phyloP scores from a whole-genome alignment of 2,888 invertebrate genomes.

The Hydriomena furcata region DNA sequence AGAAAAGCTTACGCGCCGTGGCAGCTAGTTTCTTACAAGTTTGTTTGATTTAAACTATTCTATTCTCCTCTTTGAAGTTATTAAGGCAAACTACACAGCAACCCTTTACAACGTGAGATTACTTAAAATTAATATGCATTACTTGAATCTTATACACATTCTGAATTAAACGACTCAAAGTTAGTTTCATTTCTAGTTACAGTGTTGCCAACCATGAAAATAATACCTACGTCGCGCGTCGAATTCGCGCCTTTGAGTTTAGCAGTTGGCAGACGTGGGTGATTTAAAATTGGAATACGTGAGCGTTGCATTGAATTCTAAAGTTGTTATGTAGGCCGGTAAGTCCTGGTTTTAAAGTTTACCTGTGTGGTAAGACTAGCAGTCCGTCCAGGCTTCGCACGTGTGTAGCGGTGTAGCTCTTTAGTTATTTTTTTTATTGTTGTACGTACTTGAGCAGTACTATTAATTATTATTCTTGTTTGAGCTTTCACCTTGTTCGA shows the following conservation, averaged over 20 bases:
- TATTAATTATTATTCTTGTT: too few species aligned
- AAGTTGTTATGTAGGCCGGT: background rate
- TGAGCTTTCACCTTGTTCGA: too few species aligned
- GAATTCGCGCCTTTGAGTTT: conserved; percentile 53
- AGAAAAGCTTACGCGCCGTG: too few species aligned
- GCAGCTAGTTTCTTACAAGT: too few species aligned
- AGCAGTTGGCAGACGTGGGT: conserved; percentile 2
- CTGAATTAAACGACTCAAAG: background rate
- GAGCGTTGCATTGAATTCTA: conserved; percentile 5
- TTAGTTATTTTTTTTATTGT: too few species aligned
- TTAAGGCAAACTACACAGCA: background rate
- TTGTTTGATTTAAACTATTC: too few species aligned
- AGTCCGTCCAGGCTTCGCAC: too few species aligned
- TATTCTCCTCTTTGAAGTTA: too few species aligned
- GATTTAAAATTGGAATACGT: conserved; percentile 5
- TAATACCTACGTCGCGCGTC: conserved; percentile 69
- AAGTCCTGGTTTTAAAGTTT: too few species aligned
- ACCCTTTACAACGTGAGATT: background rate
- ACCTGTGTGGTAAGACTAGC: too few species aligned
- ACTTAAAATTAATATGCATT: conserved; percentile 18
- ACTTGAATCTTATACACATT: background rate
- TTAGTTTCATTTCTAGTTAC: conserved; percentile 56
- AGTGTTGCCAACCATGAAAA: conserved; percentile 74
- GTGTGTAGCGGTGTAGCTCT: too few species aligned
- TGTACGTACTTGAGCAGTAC: too few species aligned